Percentiles rank a stretch among this genome's conserved stretches.
phyloP scores from a whole-genome alignment of 2,797 vertebrate species.

The Psittacula echo region DNA sequence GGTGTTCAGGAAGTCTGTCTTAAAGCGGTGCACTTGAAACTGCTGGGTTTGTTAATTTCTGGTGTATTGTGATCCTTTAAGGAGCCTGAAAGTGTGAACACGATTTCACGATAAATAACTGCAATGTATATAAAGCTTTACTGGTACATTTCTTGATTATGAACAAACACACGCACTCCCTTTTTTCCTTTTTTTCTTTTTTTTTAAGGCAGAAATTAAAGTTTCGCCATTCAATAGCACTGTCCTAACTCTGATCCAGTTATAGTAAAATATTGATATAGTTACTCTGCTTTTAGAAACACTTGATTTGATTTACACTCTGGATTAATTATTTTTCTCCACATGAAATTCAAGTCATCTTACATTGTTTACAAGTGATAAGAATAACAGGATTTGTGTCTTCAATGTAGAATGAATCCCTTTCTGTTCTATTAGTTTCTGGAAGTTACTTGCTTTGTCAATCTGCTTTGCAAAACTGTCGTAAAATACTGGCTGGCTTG shows the following conservation, averaged over 20 bases:
- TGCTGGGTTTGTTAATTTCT: neutral
- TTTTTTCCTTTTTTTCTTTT: neutral
- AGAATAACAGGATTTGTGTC: neutral
- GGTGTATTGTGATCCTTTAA: neutral
- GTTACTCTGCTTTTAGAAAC: conserved; percentile 17
- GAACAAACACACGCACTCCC: neutral
- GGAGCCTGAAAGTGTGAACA: neutral
- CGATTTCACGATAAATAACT: neutral
- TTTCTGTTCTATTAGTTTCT: neutral
- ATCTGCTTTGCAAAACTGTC: neutral
- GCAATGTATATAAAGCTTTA: neutral
- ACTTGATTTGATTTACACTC: neutral
- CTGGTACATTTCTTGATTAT: neutral
- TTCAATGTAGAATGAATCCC: neutral
- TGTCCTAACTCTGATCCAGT: neutral
- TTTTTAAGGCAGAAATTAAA: neutral
- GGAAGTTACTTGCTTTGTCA: neutral
- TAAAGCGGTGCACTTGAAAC: neutral
- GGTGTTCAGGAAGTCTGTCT: neutral
- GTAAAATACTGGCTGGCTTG: neutral
- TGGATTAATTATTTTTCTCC: neutral
- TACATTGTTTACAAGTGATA: neutral
- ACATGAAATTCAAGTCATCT: neutral
- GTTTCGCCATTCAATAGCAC: neutral
- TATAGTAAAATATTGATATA: neutral